Evolutionary conservation across 2,797 vertebrate genomes (phyloP).

Genomic region (Helicolenus hilgendorfi): DNA sequence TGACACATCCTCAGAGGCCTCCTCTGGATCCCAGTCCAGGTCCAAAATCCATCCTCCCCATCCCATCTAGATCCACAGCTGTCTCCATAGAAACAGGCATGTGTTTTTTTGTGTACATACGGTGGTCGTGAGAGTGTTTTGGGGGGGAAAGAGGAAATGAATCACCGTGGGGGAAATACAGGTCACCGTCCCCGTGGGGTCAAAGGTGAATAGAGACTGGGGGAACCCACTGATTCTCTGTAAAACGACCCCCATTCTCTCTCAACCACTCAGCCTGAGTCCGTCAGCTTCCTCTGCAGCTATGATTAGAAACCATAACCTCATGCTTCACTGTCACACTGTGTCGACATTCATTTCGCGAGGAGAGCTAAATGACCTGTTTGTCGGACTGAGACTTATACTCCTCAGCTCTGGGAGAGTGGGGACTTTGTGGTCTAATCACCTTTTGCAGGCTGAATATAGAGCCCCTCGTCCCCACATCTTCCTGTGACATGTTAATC

Average conservation of each 20-base stretch:
- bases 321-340: conserved; percentile 77
- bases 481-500: conserved; percentile 80
- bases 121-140: not conserved
- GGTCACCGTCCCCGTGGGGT: conserved; percentile 53
- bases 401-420: conserved; percentile 32
- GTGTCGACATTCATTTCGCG: conserved; percentile 81
- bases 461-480: conserved; percentile 38
- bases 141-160: conserved; percentile 61
- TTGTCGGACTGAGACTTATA: conserved; percentile 46
- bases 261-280: conserved; percentile 6
- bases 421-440: conserved; percentile 68
- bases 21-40: conserved; percentile 12
- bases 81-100: conserved; percentile 63
- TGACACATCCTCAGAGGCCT: conserved; percentile 40
- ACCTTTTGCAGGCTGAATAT: conserved; percentile 66
- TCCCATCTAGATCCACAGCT: conserved; percentile 7
- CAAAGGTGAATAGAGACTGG: conserved; percentile 47
- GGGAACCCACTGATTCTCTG: conserved; percentile 35
- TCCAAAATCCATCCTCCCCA: not conserved
- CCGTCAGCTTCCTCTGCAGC: conserved; percentile 61
- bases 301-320: conserved; percentile 86
- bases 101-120: conserved; percentile 54
- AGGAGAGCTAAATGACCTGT: conserved; percentile 66
- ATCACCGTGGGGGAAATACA: conserved; percentile 66
- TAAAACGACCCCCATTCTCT: conserved; percentile 41